Base-by-base conservation (phyloP, 2,888 invertebrate genomes). In the Anaspis maculata region DNA sequence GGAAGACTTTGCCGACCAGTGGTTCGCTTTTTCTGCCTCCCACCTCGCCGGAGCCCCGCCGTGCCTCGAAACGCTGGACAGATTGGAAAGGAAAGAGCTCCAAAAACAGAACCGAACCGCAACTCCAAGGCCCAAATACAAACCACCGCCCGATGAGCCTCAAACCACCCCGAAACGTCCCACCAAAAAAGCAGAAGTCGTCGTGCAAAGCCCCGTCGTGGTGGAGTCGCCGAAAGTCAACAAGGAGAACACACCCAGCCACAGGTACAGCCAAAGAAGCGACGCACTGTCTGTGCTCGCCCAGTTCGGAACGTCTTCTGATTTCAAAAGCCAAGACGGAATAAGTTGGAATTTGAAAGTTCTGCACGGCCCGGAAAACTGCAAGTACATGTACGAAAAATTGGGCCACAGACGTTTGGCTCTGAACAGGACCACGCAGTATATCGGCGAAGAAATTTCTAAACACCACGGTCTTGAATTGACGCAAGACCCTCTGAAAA, bases 21-120 rank as follows among this genome's bases (percentile, higher is more conserved):
- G 86, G 86, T 74, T 82, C 67, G 84, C 86, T 12, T 87, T 76
- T 59, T 77, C 78, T 49, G 67, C 79, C 34, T 78, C 82, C 16
- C 66, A 77, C 55, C 63, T 76, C 42, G 70, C 72, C 46, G 77
- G 77, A 19, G 72, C 72, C 1, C 67, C 74, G 16, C 79, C 83
- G 13, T 75, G 72, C 30, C 42, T 75, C 15, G 73, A 74, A 11
- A 65, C 70, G 53, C 67, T 86, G 28, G 67, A 70, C 39, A 64
- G 71, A 52, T 72, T 83, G 59, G 80, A 76, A 51, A 71, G 78
- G 49, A 79, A 76, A 67, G 77, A 77, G 62, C 71, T 77, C 54
- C 66, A 67, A 49, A 74, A 74, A 57, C 70, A 31, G 31, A 6
- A 21, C 29, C 16, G 19, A 22, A 27, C 19, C 60, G 45, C 50